Base-by-base conservation (phyloP, 2,888 invertebrate genomes). In the Morpho achilles region DNA sequence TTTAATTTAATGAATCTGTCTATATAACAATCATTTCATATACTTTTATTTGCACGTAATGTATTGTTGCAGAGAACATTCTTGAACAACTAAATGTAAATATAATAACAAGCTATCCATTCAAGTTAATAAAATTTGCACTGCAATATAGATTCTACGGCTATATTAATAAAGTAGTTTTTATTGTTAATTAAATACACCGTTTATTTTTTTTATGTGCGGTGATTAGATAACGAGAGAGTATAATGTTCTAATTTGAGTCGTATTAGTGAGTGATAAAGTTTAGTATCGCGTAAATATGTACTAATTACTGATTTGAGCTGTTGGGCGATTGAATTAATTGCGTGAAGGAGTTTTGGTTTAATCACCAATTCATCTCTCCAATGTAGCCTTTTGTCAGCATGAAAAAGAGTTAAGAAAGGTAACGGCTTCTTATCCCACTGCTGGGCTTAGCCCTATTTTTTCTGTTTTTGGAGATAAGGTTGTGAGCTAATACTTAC, bases 291-390 rank as follows among this genome's bases (percentile, higher is more conserved):
- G 46, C 22, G n/a, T 46, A 22, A 16, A 9, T 16, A 3, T 7
- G 8, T n/a, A 22, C 53, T 53, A 58, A 58, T 58, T 53, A 48
- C 52, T 42, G 48, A 53, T 53, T 58, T 53, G 40, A 43, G 48
- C 32, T 58, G 52, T 53, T 7, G 48, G 49, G 53, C 53, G 58
- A 58, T 58, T 52, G 42, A 58, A 53, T 58, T 58, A 53, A 44
- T 58, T 58, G 43, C 48, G 42, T 23, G 42, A 43, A 48, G 16
- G 16, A 16, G 32, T 43, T 43, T 8, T 8, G n/a, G 43, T 43
- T 43, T 43, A 43, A 43, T 4, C n/a, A 43, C n/a, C 43, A 7
- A 9, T 8, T 43, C 43, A 3, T n/a, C n/a, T 43, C n/a, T 43
- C 3, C 23, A 23, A 23, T 4, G 3, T 3, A 23, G 23, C 2